Conservation (phyloP, 2,113 vertebrate species). For the Rhodinocichla rosea region DNA sequence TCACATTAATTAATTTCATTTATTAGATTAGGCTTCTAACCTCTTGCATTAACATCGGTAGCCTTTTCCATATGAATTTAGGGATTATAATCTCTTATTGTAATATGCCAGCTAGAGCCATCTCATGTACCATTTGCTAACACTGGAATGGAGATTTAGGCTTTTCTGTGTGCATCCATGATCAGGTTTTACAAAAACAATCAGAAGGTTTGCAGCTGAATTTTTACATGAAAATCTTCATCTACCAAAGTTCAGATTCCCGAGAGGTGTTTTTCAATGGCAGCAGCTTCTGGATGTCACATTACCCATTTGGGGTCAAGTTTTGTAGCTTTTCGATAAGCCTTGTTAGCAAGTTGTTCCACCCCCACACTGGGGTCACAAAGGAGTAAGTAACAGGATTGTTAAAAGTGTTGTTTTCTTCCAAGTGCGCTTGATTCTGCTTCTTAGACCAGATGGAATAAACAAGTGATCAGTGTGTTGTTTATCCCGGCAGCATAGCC, state of each 20-base stretch:
- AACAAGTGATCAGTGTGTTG: background rate
- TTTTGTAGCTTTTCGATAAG: background rate
- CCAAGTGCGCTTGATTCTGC: background rate
- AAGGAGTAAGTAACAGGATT: background rate
- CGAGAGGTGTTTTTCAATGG: background rate
- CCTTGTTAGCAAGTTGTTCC: background rate
- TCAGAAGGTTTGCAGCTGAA: background rate
- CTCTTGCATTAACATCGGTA: background rate
- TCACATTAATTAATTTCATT: background rate
- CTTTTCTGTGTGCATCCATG: background rate
- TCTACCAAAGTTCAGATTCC: background rate
- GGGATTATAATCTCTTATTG: background rate
- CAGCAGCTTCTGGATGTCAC: background rate
- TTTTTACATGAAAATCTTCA: background rate
- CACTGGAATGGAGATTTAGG: background rate
- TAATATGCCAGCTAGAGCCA: background rate
- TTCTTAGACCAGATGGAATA: background rate
- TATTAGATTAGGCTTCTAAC: background rate
- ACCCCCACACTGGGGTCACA: background rate
- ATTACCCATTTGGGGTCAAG: background rate
- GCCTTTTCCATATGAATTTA: background rate
- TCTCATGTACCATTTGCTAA: rapidly evolving
- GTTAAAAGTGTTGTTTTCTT: background rate
- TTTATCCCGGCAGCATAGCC: background rate
- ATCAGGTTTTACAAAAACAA: background rate